Percentiles rank a stretch among this genome's conserved stretches.
Evolutionary conservation across 2,797 vertebrate genomes (phyloP).

Genomic region (Tokudaia tokunoshimensis): DNA sequence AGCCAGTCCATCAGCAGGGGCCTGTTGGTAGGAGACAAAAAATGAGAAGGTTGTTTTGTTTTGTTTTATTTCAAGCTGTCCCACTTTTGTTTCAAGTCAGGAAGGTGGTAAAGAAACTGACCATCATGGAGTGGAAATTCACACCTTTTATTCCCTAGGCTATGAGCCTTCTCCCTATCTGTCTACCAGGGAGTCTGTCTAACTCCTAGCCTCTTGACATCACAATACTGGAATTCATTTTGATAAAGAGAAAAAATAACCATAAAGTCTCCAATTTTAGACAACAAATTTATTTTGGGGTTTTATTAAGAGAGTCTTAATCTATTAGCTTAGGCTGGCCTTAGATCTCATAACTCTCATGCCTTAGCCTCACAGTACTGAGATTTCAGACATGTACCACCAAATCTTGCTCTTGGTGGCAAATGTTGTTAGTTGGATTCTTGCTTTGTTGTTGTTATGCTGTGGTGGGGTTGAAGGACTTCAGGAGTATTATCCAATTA

Average conservation of each 20-base stretch:
- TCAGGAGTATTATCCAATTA: neutral
- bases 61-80: neutral
- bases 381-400: too few species aligned
- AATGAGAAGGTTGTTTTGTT: neutral
- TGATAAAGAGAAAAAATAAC: conserved; percentile 22
- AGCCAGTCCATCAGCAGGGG: neutral
- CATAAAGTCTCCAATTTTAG: conserved; percentile 49
- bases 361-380: neutral
- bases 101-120: neutral
- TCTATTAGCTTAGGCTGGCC: neutral
- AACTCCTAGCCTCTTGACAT: neutral
- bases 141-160: neutral
- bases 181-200: neutral
- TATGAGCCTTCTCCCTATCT: neutral
- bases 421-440: neutral
- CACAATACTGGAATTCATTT: conserved; percentile 33
- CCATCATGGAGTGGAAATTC: neutral
- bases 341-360: neutral
- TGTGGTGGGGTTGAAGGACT: neutral
- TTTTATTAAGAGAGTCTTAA: conserved; percentile 1
- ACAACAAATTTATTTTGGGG: neutral
- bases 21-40: neutral
- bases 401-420: neutral
- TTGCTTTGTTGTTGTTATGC: neutral
- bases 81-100: neutral